These are phyloP conservation scores for Hapalemur alaotrensis DNA, from an alignment of 2,797 vertebrate genomes.

Conservation along the genomic window DNA sequence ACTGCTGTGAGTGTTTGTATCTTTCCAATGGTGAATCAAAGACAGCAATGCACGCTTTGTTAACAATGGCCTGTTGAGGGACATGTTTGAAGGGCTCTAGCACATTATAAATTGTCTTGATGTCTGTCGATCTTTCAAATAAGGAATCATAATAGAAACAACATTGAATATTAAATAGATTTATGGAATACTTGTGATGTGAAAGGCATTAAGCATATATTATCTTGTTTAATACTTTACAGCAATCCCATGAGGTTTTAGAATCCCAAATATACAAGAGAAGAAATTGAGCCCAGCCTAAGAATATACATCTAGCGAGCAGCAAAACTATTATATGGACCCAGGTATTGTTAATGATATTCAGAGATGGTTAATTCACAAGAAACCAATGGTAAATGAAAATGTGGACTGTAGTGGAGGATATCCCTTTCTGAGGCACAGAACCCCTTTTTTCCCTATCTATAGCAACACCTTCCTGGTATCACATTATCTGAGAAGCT, in stretches of 20 bases:
- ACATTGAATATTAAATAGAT: slow-evolving; percentile 23
- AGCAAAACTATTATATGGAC: background rate
- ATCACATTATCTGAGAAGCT: background rate
- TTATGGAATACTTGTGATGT: background rate
- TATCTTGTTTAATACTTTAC: background rate
- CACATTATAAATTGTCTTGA: background rate
- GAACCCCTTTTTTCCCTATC: background rate
- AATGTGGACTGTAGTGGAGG: background rate
- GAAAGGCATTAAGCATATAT: background rate
- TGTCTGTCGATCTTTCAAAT: slow-evolving; percentile 2
- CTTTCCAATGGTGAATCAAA: background rate
- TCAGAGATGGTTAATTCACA: background rate
- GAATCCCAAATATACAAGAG: background rate
- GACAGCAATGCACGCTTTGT: background rate
- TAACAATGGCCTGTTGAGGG: background rate
- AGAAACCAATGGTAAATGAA: background rate
- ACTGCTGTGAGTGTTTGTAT: background rate
- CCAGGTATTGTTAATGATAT: background rate
- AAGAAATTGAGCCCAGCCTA: background rate
- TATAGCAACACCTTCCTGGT: background rate
- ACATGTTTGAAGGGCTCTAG: background rate
- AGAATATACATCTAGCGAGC: background rate
- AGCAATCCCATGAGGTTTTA: background rate
- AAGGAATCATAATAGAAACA: slow-evolving; percentile 1
- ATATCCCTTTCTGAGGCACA: background rate